Conservation (phyloP, 2,797 vertebrate genomes). For the Lophotriccus pileatus region DNA sequence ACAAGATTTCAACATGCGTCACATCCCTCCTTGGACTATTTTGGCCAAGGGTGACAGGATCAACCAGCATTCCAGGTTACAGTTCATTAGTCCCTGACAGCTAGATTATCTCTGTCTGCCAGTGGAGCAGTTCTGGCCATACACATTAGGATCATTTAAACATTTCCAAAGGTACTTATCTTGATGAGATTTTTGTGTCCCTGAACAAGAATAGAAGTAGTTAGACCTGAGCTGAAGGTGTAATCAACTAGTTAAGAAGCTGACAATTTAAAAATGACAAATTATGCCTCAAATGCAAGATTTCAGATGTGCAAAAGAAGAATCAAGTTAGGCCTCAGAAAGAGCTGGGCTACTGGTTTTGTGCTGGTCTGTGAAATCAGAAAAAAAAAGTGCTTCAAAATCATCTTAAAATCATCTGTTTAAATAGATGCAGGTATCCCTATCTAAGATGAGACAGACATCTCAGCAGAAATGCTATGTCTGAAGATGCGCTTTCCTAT, state of each 20-base stretch:
- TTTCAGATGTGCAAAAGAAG: not conserved
- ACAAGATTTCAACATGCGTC: conserved; percentile 62
- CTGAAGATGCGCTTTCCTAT: not conserved
- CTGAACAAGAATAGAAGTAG: not conserved
- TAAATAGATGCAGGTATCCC: not conserved
- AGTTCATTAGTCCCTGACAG: conserved; percentile 56
- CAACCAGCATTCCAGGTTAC: conserved; percentile 51
- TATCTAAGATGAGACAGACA: not conserved
- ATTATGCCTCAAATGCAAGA: not conserved
- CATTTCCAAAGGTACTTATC: not conserved
- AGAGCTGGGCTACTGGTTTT: not conserved
- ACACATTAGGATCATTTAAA: not conserved
- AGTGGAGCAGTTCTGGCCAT: not conserved
- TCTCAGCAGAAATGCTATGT: not conserved
- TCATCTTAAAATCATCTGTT: not conserved
- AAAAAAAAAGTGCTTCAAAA: not conserved
- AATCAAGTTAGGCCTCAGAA: not conserved
- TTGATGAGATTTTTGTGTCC: not conserved
- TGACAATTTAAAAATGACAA: not conserved
- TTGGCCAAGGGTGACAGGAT: conserved; percentile 54
- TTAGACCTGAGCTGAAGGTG: not conserved
- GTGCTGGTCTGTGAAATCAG: not conserved
- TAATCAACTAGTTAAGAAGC: not conserved
- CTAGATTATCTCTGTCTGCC: conserved; percentile 11
- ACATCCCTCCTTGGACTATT: conserved; percentile 57